Evolutionary conservation across 2,797 vertebrate genomes (phyloP).

Genomic region (Chlorospingus flavigularis): DNA sequence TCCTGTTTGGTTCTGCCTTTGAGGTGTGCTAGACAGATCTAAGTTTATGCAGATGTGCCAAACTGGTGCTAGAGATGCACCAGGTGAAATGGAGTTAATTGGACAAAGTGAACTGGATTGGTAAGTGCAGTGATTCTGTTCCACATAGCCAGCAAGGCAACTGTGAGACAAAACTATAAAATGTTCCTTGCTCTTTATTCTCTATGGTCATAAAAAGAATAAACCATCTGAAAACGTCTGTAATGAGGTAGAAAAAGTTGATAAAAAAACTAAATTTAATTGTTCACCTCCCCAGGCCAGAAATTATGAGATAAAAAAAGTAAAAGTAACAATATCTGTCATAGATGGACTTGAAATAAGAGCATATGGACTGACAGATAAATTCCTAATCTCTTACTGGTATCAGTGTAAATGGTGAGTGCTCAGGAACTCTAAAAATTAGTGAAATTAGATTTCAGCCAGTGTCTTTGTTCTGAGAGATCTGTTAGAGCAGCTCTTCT

Average conservation of each 20-base stretch:
- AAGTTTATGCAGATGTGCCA: neutral
- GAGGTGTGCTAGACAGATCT: neutral
- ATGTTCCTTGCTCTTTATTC: neutral
- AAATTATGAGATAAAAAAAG: neutral
- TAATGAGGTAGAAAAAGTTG: neutral
- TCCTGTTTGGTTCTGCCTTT: neutral
- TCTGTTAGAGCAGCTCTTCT: neutral
- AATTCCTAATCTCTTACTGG: neutral
- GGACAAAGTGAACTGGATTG: neutral
- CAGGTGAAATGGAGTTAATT: neutral
- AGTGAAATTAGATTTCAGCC: neutral
- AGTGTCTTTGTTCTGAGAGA: neutral
- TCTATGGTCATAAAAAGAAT: neutral
- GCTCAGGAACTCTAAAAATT: neutral
- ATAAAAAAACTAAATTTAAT: neutral
- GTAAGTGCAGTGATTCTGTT: neutral
- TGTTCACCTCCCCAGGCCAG: neutral
- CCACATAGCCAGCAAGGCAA: neutral
- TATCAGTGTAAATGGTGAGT: neutral
- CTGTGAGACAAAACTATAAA: neutral
- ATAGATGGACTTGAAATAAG: neutral
- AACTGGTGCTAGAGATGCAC: neutral
- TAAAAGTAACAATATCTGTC: neutral
- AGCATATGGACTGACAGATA: neutral
- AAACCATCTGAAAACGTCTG: neutral